phyloP scores from a whole-genome alignment of 1,140 invertebrate species.

The Bombus picipes region DNA sequence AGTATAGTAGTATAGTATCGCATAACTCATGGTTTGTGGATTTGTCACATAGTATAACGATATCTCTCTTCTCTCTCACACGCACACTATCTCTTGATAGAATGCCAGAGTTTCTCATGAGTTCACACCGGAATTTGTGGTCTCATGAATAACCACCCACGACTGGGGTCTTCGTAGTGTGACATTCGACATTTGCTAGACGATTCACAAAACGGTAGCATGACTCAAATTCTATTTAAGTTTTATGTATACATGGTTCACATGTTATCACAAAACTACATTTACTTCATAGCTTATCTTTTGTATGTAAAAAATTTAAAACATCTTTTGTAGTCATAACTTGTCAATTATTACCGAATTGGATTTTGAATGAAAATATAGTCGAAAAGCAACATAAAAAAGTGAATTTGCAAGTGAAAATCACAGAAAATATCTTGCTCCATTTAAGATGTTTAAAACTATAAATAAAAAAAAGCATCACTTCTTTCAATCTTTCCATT shows the following conservation, averaged over 20 bases:
- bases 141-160: conserved; percentile 59
- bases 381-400: neutral
- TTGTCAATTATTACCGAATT: too few species aligned
- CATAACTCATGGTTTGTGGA: conserved; percentile 61
- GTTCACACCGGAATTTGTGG: conserved; percentile 66
- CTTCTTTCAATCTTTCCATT: too few species aligned
- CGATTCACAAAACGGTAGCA: neutral
- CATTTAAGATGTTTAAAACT: too few species aligned
- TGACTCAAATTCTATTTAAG: neutral
- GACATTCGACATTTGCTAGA: neutral
- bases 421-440: too few species aligned
- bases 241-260: too few species aligned
- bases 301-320: too few species aligned
- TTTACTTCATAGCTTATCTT: too few species aligned
- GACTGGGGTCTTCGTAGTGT: conserved; percentile 37
- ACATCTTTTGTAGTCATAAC: too few species aligned
- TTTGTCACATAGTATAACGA: conserved; percentile 56
- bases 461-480: too few species aligned
- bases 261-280: too few species aligned
- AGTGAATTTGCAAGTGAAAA: neutral
- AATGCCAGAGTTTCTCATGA: conserved; percentile 63
- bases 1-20: conserved; percentile 13
- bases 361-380: too few species aligned
- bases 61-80: conserved; percentile 3
- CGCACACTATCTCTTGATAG: conserved; percentile 38